Percentiles rank a stretch among this genome's conserved stretches.
Evolutionary conservation across 2,888 invertebrate genomes (phyloP).

Genomic region (Drosophila melanocephala): DNA sequence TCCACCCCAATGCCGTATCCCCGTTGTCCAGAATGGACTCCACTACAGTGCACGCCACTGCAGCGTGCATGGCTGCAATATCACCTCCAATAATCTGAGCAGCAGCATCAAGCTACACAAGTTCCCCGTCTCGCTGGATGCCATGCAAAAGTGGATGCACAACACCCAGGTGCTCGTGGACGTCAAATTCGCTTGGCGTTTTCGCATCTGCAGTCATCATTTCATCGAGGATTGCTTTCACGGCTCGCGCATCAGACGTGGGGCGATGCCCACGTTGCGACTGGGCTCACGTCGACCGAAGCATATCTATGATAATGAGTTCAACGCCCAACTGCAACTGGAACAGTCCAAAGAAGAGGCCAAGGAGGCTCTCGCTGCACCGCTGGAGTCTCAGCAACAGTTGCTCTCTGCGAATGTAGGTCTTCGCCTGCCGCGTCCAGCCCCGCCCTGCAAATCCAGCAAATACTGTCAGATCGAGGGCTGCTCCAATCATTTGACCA

Average conservation of each 20-base stretch:
- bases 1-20: not conserved
- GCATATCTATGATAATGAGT: constrained; percentile 63
- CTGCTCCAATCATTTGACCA: constrained; percentile 66
- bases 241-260: constrained; percentile 60
- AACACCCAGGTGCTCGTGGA: constrained; percentile 71
- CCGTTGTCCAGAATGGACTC: constrained; percentile 9
- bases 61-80: constrained; percentile 64
- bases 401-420: constrained; percentile 9
- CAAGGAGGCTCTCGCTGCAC: not conserved
- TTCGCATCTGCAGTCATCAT: constrained; percentile 76
- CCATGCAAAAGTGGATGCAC: constrained; percentile 74
- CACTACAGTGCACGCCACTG: constrained; percentile 62
- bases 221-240: constrained; percentile 70
- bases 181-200: constrained; percentile 65
- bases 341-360: constrained; percentile 17
- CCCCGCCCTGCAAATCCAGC: constrained; percentile 64
- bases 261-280: constrained; percentile 75
- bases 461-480: constrained; percentile 73
- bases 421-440: constrained; percentile 46
- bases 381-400: constrained; percentile 4
- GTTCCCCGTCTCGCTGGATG: constrained; percentile 61
- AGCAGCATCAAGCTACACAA: constrained; percentile 65
- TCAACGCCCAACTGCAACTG: constrained; percentile 20
- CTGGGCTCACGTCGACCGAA: constrained; percentile 52
- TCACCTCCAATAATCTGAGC: constrained; percentile 50